Percentiles rank a stretch among this genome's conserved stretches.
These are phyloP conservation scores for Periplaneta americana DNA, from an alignment of 1,140 invertebrate genomes.

Conservation along the genomic window DNA sequence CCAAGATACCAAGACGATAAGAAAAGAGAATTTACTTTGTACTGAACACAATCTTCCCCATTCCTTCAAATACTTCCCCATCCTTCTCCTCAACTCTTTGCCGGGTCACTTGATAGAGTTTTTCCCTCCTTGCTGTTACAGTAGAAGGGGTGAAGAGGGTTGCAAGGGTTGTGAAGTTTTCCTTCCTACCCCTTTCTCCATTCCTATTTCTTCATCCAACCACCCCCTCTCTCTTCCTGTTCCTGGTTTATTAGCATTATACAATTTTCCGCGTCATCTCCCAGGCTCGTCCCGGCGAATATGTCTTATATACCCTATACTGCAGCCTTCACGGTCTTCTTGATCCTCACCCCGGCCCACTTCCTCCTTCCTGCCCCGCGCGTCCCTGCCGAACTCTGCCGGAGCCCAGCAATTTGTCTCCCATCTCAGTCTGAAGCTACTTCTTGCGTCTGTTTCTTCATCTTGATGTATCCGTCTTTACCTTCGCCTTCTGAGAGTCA, in stretches of 20 bases:
- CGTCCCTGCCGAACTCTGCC: neutral
- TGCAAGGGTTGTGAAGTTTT: neutral
- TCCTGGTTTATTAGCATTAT: neutral
- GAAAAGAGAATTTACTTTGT: too few relatives aligned
- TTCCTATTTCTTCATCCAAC: too few relatives aligned
- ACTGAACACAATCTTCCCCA: neutral
- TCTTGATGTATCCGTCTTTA: neutral
- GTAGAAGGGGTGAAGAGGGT: neutral
- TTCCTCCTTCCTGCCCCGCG: too few relatives aligned
- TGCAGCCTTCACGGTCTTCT: neutral
- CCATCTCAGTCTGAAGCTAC: neutral
- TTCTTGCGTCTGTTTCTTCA: neutral
- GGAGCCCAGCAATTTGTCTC: neutral
- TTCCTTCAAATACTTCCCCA: too few relatives aligned
- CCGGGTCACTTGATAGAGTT: neutral
- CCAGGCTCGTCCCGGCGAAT: neutral
- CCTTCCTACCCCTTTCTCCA: neutral
- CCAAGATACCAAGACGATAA: too few relatives aligned
- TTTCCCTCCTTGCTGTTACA: neutral
- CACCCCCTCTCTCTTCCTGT: neutral
- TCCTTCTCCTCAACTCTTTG: too few relatives aligned
- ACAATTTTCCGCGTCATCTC: neutral
- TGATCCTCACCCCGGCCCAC: too few relatives aligned
- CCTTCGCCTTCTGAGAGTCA: too few relatives aligned
- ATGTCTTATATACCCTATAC: too few relatives aligned